Evolutionary conservation across 2,797 vertebrate species (phyloP), one percentile per base, ranked within the genome.

Genomic region (Sebastes alutus): DNA sequence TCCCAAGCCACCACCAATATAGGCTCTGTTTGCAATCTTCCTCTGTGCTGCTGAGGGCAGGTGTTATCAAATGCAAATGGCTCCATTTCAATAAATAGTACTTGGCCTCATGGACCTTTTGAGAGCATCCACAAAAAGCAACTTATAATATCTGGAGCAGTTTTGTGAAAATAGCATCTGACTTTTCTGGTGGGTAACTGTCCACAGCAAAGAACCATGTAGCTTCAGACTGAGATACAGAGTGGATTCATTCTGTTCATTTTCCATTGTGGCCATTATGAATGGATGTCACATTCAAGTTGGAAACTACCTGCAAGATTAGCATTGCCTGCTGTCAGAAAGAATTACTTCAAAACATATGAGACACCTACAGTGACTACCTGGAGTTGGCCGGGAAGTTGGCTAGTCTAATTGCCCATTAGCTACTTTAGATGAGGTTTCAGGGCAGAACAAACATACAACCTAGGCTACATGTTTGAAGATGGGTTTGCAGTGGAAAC

Each of bases 41-140:
- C 69, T 69, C 68, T 63, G 59, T 14, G 35, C 62, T 29, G 52
- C 62, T 30, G 52, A 74, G 10, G 62, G 27, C 77, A 72, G 66
- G 20, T 22, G 16, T 71, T 58, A 77, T 63, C 59, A 60, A 78
- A 81, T 61, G 63, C 58, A 70, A 23, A 81, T 33, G 38, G 72
- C 35, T 83, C 75, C 18, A 73, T 76, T 86, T 83, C 62, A 42
- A 12, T 62, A 33, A 76, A 85, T 69, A 85, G 81, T 25, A 83
- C 54, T 32, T n/a, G 54, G 7, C 32, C 23, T 59, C n/a, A 12
- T 20, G 42, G 70, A 65, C 16, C 46, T 63, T 65, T 55, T n/a
- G 29, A 72, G n/a, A 60, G 65, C 0, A 0, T 71, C 58, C 52
- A 80, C 49, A 66, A 60, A 55, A 77, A 85, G 32, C 32, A 62